Evolutionary conservation across 2,113 vertebrate species (phyloP).

Genomic region (Okapia johnstoni): DNA sequence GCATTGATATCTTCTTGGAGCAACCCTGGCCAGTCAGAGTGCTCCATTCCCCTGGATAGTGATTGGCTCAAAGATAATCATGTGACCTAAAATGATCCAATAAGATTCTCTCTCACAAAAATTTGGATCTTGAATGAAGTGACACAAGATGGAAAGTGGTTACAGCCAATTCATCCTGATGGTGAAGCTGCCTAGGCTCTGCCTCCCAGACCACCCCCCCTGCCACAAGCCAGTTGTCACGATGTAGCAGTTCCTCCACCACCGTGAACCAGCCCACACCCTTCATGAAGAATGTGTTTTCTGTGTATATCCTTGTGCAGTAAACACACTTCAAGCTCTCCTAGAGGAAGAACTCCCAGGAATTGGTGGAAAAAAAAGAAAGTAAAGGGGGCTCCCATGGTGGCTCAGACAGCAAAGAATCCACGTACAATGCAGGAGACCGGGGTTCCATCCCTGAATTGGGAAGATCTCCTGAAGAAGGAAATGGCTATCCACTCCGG

Average conservation of each 20-base stretch:
- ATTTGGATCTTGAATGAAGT: background rate
- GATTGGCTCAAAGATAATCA: background rate
- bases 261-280: background rate
- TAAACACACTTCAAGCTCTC: background rate
- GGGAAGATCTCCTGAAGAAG: background rate
- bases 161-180: background rate
- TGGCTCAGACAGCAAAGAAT: background rate
- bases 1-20: background rate
- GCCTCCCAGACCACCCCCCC: background rate
- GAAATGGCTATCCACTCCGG: background rate
- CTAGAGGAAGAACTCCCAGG: background rate
- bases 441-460: background rate
- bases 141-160: background rate
- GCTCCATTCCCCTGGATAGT: background rate
- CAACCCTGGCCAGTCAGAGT: background rate
- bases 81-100: background rate
- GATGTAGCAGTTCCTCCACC: background rate
- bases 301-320: background rate
- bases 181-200: background rate
- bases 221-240: fast-evolving
- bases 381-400: background rate
- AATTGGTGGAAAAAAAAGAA: background rate
- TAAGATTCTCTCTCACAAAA: background rate
- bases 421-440: background rate
- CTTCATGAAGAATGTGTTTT: background rate